Base-by-base conservation (phyloP, 1,140 invertebrate genomes). In the Ephestia elutella region DNA sequence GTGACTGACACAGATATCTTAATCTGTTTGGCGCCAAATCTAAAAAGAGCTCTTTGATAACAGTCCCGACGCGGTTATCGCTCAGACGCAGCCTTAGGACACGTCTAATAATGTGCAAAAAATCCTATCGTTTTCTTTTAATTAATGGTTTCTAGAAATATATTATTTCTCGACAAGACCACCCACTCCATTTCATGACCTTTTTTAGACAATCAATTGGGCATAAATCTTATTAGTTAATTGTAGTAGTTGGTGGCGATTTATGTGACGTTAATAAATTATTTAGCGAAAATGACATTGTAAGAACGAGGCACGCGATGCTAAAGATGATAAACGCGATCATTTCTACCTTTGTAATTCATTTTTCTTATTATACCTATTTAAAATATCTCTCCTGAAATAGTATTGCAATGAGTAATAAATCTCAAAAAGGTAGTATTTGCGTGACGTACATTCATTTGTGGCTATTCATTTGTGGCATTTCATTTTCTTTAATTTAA, bases 21-120 rank as follows among this genome's bases (percentile, higher is more conserved):
- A 87, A 87, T 87, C 85, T 86, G 65, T 68, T 54, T 78, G 85
- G 85, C 85, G 85, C 85, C 85, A 83, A 83, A 85, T 81, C 80
- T 78, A 77, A 75, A 81, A 77, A 84, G 79, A 79, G 67, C 72
- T 82, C 75, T 71, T 78, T 83, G 85, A 87, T 87, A 85, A 84
- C 63, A 73, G 73, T 73, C 73, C 65, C 72, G 79, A 80, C 74
- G 60, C 58, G 71, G 73, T 86, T 87, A 87, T 87, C 85, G 79
- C 76, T 2, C 21, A 25, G 21, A 68, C 71, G 67, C 75, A 67
- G 63, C 78, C 71, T 73, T 65, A 75, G 71, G 75, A 73, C 71
- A 66, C 79, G 75, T 78, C 74, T 78, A 68, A 78, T 75, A 67
- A 56, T 72, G 59, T 85, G 84, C 84, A 87, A 87, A 87, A 87